Percentiles rank a stretch among this genome's conserved stretches.
Evolutionary conservation across 2,113 vertebrate genomes (phyloP).

Genomic region (Poeciliopsis prolifica): DNA sequence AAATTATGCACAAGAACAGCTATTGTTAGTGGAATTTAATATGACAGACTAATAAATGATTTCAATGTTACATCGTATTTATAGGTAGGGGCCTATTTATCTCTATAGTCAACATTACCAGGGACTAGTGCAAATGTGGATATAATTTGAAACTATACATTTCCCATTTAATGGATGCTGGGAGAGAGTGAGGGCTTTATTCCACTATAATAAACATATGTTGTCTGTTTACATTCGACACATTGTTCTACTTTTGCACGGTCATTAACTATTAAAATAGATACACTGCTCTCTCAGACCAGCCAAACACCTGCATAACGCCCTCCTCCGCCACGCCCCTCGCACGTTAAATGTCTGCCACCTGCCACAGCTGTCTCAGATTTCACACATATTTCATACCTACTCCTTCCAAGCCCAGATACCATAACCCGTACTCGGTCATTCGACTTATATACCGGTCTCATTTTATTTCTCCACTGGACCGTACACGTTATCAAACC

Average conservation of each 20-base stretch:
- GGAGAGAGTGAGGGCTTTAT: background rate
- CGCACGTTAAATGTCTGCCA: slow-evolving; percentile 36
- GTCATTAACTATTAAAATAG: background rate
- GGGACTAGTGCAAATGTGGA: background rate
- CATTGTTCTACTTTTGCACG: background rate
- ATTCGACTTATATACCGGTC: slow-evolving; percentile 4
- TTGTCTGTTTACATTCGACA: background rate
- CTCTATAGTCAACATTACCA: background rate
- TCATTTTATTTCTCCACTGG: background rate
- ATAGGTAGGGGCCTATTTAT: background rate
- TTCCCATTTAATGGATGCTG: too few species aligned
- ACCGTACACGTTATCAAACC: background rate
- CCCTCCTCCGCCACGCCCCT: slow-evolving; percentile 57
- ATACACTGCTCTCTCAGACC: background rate
- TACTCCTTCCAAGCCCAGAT: background rate
- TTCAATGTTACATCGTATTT: background rate
- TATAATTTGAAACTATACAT: background rate
- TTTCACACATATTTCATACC: background rate
- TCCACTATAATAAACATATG: background rate
- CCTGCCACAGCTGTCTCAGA: slow-evolving; percentile 36
- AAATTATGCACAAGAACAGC: background rate
- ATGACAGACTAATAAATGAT: background rate
- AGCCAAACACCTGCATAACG: slow-evolving; percentile 43
- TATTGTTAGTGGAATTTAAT: background rate
- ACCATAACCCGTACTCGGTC: background rate